These are phyloP conservation scores for Chironomus tepperi DNA, from an alignment of 1,140 invertebrate genomes.

Conservation along the genomic window DNA sequence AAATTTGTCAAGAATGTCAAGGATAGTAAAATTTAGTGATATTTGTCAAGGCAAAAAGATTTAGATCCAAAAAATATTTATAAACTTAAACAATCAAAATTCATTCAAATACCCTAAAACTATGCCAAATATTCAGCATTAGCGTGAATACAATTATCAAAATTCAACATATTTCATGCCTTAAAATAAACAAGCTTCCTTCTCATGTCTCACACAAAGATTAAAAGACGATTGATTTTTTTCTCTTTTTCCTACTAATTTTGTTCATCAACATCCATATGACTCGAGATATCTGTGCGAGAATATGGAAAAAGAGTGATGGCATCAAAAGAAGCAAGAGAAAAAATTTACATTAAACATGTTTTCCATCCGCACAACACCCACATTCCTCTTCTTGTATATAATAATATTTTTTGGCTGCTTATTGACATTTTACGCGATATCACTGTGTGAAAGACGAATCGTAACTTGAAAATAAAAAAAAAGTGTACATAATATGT, in stretches of 20 bases:
- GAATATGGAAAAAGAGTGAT: background rate
- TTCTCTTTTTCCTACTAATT: too few species aligned
- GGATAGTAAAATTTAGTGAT: too few species aligned
- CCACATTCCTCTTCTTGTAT: background rate
- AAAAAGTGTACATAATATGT: background rate
- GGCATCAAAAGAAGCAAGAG: background rate
- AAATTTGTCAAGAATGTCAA: too few species aligned
- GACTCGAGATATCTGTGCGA: too few species aligned
- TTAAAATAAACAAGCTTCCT: background rate
- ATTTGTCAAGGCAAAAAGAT: too few species aligned
- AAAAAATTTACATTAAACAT: conserved; percentile 4
- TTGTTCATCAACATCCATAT: too few species aligned
- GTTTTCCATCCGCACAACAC: background rate
- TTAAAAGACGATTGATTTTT: background rate
- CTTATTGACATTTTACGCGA: background rate
- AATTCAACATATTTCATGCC: too few species aligned
- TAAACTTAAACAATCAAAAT: too few species aligned
- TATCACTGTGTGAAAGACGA: background rate
- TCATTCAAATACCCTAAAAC: too few species aligned
- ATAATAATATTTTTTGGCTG: background rate
- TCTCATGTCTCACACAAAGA: background rate
- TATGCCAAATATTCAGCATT: too few species aligned
- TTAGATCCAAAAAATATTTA: too few species aligned
- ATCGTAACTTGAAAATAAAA: background rate
- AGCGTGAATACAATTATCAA: too few species aligned